Percentiles rank a stretch among this genome's conserved stretches.
These are phyloP conservation scores for Pseudorectes ferrugineus DNA, from an alignment of 2,113 vertebrate species.

Conservation along the genomic window DNA sequence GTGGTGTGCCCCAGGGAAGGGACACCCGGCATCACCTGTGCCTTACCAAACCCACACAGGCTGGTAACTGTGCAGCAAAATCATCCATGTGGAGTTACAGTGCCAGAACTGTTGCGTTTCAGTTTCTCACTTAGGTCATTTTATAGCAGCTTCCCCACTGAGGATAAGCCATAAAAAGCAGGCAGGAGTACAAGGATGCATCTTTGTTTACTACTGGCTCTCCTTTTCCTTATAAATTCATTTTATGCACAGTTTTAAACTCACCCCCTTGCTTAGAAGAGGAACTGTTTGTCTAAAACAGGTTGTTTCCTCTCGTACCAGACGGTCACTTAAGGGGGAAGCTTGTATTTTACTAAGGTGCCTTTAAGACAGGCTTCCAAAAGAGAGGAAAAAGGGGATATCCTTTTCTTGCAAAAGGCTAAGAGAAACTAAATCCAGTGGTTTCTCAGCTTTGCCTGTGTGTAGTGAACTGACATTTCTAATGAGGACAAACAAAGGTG, in stretches of 20 bases:
- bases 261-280: not conserved
- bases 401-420: not conserved
- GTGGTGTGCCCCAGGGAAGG: not conserved
- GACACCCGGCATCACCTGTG: not conserved
- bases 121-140: not conserved
- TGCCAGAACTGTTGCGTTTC: not conserved
- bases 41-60: not conserved
- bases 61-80: not conserved
- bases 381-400: not conserved
- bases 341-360: not conserved
- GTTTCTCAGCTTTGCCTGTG: not conserved
- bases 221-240: not conserved
- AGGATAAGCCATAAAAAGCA: not conserved
- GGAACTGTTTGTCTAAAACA: not conserved
- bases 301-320: not conserved
- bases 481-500: accelerated
- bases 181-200: not conserved
- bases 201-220: not conserved
- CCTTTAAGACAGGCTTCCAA: not conserved
- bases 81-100: not conserved
- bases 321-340: not conserved
- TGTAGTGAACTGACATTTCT: not conserved
- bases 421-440: not conserved
- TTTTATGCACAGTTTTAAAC: not conserved
- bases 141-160: not conserved